Evolutionary conservation across 2,797 vertebrate genomes (phyloP).

Genomic region (Channallabes apus): DNA sequence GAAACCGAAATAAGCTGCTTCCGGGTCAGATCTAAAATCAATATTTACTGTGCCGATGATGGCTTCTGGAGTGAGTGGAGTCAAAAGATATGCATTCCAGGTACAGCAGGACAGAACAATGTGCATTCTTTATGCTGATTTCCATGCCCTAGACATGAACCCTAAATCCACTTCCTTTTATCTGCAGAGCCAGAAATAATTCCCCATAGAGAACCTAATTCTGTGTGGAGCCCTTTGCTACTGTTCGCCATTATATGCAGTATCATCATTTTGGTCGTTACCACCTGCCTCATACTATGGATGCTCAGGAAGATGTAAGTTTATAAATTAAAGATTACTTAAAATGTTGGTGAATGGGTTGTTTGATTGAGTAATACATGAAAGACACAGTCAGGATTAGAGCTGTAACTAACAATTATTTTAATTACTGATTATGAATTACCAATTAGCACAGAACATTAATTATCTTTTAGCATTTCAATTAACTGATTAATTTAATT

Average conservation of each 20-base stretch:
- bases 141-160: not conserved
- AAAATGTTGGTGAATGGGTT: no score
- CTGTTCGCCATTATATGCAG: slow-evolving; percentile 11
- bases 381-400: not conserved
- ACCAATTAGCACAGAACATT: no score
- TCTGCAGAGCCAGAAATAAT: not conserved
- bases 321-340: not conserved
- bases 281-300: slow-evolving; percentile 37
- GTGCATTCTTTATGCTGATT: not conserved
- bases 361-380: not conserved
- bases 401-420: not conserved
- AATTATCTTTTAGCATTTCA: not conserved
- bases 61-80: slow-evolving; percentile 77
- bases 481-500: not conserved
- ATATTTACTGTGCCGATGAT: slow-evolving; percentile 64
- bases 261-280: slow-evolving; percentile 17
- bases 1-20: slow-evolving; percentile 60
- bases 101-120: slow-evolving; percentile 45
- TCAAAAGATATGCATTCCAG: slow-evolving; percentile 59
- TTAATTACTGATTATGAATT: not conserved
- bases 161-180: slow-evolving; percentile 9
- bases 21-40: slow-evolving; percentile 67
- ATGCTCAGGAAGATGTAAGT: slow-evolving; percentile 50
- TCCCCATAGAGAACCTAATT: fast-evolving
- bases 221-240: not conserved